These are phyloP conservation scores for Perizoma flavofasciatum DNA, from an alignment of 2,888 invertebrate species.

Conservation along the genomic window DNA sequence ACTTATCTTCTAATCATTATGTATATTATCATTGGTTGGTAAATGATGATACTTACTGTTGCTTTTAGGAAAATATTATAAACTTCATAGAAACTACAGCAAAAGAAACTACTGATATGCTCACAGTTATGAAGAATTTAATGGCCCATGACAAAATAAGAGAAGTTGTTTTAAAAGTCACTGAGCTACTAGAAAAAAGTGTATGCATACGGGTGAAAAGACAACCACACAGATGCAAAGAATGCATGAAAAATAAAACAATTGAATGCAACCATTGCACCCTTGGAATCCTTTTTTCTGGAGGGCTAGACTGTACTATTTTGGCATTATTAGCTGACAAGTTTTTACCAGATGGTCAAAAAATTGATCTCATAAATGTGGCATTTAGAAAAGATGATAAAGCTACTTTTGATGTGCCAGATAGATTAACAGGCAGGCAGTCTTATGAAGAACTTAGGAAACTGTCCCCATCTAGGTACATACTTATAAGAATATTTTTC, in stretches of 20 bases:
- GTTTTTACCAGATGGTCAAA: conserved; percentile 85
- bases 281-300: conserved; percentile 95
- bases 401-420: conserved; percentile 89
- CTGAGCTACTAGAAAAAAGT: conserved; percentile 82
- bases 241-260: conserved; percentile 71
- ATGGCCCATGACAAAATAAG: conserved; percentile 61
- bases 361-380: conserved; percentile 97
- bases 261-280: conserved; percentile 84
- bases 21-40: conserved; percentile 33
- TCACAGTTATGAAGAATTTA: conserved; percentile 65
- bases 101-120: conserved; percentile 49
- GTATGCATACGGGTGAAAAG: conserved; percentile 83
- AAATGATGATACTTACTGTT: conserved; percentile 13
- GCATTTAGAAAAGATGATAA: conserved; percentile 88
- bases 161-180: conserved; percentile 72
- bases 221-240: conserved; percentile 85
- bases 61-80: conserved; percentile 61
- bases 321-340: conserved; percentile 91
- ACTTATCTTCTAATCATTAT: conserved; percentile 3
- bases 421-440: conserved; percentile 90
- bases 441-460: conserved; percentile 87
- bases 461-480: conserved; percentile 86
- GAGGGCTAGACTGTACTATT: conserved; percentile 98
- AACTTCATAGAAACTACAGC: conserved; percentile 54
- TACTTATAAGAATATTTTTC: background rate